These are phyloP conservation scores for Himalopsyche anomala DNA, from an alignment of 2,888 invertebrate genomes.

Conservation along the genomic window DNA sequence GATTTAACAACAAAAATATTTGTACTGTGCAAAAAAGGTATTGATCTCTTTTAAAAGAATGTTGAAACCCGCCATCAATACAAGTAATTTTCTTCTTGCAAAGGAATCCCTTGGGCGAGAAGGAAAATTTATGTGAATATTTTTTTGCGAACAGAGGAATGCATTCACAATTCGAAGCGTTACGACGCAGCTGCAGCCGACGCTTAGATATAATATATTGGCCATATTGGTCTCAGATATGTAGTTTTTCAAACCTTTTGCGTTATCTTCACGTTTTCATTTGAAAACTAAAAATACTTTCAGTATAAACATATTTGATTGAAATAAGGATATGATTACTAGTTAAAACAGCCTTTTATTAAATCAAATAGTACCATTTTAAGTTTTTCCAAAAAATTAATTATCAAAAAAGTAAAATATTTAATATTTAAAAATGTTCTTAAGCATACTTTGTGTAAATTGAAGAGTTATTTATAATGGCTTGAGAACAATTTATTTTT, in stretches of 20 bases:
- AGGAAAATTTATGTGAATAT: conserved; percentile 50
- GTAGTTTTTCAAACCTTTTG: conserved; percentile 31
- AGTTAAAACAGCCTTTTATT: too few relatives aligned
- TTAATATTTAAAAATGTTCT: too few relatives aligned
- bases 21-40: too few relatives aligned
- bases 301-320: background rate
- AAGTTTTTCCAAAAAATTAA: too few relatives aligned
- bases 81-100: conserved; percentile 41
- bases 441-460: too few relatives aligned
- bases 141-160: conserved; percentile 47
- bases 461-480: too few relatives aligned
- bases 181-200: conserved; percentile 42
- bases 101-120: conserved; percentile 39
- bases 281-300: background rate
- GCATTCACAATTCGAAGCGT: conserved; percentile 33
- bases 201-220: conserved; percentile 35
- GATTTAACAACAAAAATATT: too few relatives aligned
- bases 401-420: too few relatives aligned
- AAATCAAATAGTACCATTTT: too few relatives aligned
- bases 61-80: conserved; percentile 22
- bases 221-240: conserved; percentile 37
- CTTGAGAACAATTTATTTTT: too few relatives aligned
- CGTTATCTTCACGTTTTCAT: conserved; percentile 37
- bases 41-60: too few relatives aligned
- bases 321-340: background rate